Evolutionary conservation across 2,888 invertebrate species (phyloP), one percentile per base, ranked within the genome.

Genomic region (Erynnis tages): DNA sequence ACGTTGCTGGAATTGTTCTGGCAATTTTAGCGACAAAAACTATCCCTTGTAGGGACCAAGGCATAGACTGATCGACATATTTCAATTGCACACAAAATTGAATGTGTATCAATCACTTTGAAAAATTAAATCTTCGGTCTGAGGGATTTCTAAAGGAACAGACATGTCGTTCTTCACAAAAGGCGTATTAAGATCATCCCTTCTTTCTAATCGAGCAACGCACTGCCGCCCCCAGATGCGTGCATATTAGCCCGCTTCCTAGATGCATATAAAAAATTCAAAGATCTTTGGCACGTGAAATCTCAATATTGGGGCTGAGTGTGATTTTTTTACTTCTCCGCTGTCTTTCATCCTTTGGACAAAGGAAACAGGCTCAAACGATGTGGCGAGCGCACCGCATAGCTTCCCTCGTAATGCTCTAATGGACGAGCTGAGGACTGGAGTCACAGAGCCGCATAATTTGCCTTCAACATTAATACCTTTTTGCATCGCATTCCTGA

Each of bases 21-120:
- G 69, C 63, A 67, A 69, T 71, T 69, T 67, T 35, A 50, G 41
- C 41, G 43, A 50, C 43, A 50, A 50, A 50, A 50, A 50, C 49
- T 50, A 37, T 37, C 43, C 35, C 11, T 11, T 37, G 56, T 61
- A 53, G 47, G 37, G 66, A 62, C 56, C 53, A 55, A 53, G 27
- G 55, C 57, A 54, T 4, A 4, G 50, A 57, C 55, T 56, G 13
- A n/a, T n/a, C n/a, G n/a, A n/a, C n/a, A n/a, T n/a, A n/a, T n/a
- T n/a, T n/a, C n/a, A n/a, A n/a, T n/a, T n/a, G n/a, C n/a, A n/a
- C n/a, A n/a, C n/a, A n/a, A n/a, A n/a, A n/a, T n/a, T n/a, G n/a
- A n/a, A n/a, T n/a, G n/a, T n/a, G n/a, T n/a, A n/a, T n/a, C n/a
- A n/a, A n/a, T n/a, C n/a, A n/a, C n/a, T n/a, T n/a, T n/a, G n/a